These are phyloP conservation scores for Ornithoptera alexandrae DNA, from an alignment of 2,888 invertebrate species.

Conservation along the genomic window DNA sequence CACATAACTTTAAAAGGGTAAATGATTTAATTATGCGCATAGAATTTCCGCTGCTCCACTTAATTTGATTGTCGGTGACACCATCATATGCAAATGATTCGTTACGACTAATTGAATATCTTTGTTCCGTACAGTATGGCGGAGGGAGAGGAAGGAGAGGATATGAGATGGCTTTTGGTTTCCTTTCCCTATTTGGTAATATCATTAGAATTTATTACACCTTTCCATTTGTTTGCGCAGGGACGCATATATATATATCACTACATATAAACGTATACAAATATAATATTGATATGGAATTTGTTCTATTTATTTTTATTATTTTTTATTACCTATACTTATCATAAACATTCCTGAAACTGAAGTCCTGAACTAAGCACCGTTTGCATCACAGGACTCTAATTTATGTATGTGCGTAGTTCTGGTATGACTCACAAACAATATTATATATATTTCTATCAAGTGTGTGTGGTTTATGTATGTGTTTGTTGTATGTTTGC, in stretches of 20 bases:
- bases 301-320: neutral
- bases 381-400: too few species aligned
- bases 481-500: too few species aligned
- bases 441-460: too few species aligned
- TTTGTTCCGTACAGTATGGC: constrained; percentile 55
- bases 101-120: constrained; percentile 75
- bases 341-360: too few species aligned
- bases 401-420: too few species aligned
- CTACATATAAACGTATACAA: neutral
- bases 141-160: constrained; percentile 29
- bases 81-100: constrained; percentile 72
- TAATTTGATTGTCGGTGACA: constrained; percentile 74
- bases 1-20: constrained; percentile 56
- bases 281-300: neutral
- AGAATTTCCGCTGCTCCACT: constrained; percentile 64
- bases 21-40: constrained; percentile 71
- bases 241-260: neutral
- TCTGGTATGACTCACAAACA: too few species aligned
- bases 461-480: too few species aligned
- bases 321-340: too few species aligned
- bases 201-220: constrained; percentile 35
- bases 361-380: too few species aligned
- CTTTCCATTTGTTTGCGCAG: constrained; percentile 24
- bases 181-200: constrained; percentile 35
- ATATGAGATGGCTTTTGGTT: constrained; percentile 56